Evolutionary conservation across 2,797 vertebrate genomes (phyloP), one percentile per base, ranked within the genome.

Genomic region (Cottoperca gobio): DNA sequence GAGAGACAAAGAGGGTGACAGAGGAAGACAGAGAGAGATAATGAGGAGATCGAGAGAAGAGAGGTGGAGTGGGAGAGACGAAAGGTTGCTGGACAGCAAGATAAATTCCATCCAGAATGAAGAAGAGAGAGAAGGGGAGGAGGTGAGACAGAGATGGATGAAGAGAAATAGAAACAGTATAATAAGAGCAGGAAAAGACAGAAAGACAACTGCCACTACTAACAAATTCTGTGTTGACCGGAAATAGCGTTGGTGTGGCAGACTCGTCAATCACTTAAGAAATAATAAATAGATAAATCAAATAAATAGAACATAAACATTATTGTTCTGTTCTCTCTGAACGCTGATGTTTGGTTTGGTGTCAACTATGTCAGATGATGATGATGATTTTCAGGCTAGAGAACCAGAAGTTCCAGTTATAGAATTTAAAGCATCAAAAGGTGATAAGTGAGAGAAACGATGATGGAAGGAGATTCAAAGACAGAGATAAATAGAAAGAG

Each of bases 41-140:
- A 83, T 74, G 75, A 86, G 54, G 76, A 71, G 71, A 78, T 59
- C 49, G 66, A 78, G 67, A 79, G 48, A 78, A 54, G 64, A 70
- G 40, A 37, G 42, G 26, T 37, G 2, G 16, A 59, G 61, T 21
- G 39, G 71, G 23, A 31, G 64, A 28, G 74, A 79, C 66, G 54
- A 62, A 72, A 76, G 84, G 76, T 60, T 59, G 70, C 49, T 14
- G 70, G 67, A 81, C 28, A 26, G 58, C 0, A 39, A 74, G 72
- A 76, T 63, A 31, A 59, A 81, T 74, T 54, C 62, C 23, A 46
- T 52, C 10, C 23, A 10, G n/a, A 46, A 40, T n/a, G 17, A 53
- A 21, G 19, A 42, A 35, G 35, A 59, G 19, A 66, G 46, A 65
- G 24, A 67, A 19, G 37, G 35, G 42, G 14, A 70, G 75, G 79